Base-by-base conservation (phyloP, 1,140 invertebrate genomes). In the Brachionus sp. region DNA sequence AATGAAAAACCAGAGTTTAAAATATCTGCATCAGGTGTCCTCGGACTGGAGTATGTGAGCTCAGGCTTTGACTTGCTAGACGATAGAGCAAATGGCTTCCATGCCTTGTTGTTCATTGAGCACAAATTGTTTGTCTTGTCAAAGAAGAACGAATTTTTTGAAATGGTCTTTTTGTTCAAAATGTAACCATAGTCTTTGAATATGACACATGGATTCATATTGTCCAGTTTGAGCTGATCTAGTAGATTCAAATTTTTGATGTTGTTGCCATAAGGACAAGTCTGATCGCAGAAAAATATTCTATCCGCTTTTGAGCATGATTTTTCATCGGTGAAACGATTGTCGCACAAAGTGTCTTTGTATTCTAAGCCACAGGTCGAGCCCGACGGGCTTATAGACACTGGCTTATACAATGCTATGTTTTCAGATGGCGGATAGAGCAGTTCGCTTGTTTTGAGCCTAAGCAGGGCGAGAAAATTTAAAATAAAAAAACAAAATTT, bases 261-360 rank as follows among this genome's bases (percentile, higher is more conserved):
- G 29, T 10, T 35, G 33, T 62, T 57, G 19, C 77, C 77, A n/a
- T 19, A 62, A 62, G 77, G 77, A 62, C 77, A 80, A 5, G 50
- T 37, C 16, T 80, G 77, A 25, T 80, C 77, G 23, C 77, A 80
- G 13, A 37, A 57, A 66, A 80, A 80, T 10, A 80, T 57, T 9
- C 16, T 9, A 12, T 42, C 39, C 12, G 77, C 23, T 13, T 39
- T 42, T 9, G 62, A 57, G n/a, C 77, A 80, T 0, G 77, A 57
- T 25, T 80, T 16, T 9, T 42, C n/a, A 16, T 80, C 77, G 3
- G 35, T 19, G 4, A 39, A 44, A 1, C 77, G 46, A 23, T 80
- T 80, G 39, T 80, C 77, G 39, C 77, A 80, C 33, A 80, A 37
- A 12, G 77, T 80, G 50, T 80, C 77, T 62, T 42, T 57, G n/a